Conservation (phyloP, 2,113 vertebrate genomes). For the Phyllostomus discolor region DNA sequence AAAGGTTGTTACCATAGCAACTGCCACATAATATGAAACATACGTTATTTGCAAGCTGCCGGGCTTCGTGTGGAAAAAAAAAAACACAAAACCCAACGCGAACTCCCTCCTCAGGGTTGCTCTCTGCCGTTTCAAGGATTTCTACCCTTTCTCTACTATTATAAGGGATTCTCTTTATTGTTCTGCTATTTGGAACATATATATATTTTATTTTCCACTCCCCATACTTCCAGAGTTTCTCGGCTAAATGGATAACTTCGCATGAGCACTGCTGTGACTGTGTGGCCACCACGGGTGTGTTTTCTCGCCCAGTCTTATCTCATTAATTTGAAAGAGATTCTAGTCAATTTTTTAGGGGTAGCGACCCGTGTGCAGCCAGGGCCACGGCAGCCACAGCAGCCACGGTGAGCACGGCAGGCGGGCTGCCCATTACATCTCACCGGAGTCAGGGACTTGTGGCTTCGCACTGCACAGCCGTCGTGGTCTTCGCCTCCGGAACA, state of each 20-base stretch:
- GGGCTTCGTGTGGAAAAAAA: constrained; percentile 68
- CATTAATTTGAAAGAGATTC: not conserved
- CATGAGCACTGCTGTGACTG: not conserved
- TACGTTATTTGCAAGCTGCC: constrained; percentile 58
- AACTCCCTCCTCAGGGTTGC: not conserved
- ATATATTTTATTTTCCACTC: constrained; percentile 25
- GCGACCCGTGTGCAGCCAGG: not conserved
- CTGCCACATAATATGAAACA: constrained; percentile 68
- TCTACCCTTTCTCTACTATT: constrained; percentile 37
- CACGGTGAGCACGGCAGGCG: not conserved
- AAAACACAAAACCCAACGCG: not conserved
- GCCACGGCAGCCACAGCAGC: too few relatives aligned
- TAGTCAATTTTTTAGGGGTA: not conserved
- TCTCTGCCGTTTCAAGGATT: constrained; percentile 50
- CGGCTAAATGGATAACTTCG: not conserved
- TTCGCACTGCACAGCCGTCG: not conserved
- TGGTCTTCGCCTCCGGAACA: not conserved
- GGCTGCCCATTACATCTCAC: not conserved
- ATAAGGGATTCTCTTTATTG: not conserved
- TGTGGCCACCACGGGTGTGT: not conserved
- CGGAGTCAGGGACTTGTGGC: not conserved
- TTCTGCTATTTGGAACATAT: constrained; percentile 39
- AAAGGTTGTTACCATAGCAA: constrained; percentile 78
- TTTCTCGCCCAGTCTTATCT: not conserved
- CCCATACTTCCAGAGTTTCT: constrained; percentile 36